phyloP scores from a whole-genome alignment of 2,888 invertebrate genomes.

The Psylliodes chrysocephalus region DNA sequence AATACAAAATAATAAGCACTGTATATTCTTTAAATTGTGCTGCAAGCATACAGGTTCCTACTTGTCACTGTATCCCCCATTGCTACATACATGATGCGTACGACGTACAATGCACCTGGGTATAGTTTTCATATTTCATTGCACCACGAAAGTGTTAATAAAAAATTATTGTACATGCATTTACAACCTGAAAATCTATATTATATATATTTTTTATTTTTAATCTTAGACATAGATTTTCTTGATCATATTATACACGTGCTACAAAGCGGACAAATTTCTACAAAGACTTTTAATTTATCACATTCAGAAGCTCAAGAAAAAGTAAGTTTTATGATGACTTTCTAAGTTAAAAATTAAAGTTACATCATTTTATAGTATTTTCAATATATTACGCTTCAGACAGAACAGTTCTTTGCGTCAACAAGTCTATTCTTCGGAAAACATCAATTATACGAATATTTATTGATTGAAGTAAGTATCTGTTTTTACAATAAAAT shows the following conservation, averaged over 20 bases:
- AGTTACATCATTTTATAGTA: constrained; percentile 61
- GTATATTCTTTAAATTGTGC: too few relatives aligned
- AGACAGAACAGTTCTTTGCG: constrained; percentile 66
- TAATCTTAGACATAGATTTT: constrained; percentile 52
- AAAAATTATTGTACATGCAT: background rate
- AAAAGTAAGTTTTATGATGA: constrained; percentile 47
- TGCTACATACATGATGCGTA: too few relatives aligned
- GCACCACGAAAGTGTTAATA: background rate
- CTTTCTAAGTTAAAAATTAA: constrained; percentile 8
- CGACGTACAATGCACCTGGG: too few relatives aligned
- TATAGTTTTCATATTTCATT: background rate
- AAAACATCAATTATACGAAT: constrained; percentile 68
- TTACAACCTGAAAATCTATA: too few relatives aligned
- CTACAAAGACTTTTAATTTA: constrained; percentile 57
- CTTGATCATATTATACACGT: constrained; percentile 49
- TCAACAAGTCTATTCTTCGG: constrained; percentile 69
- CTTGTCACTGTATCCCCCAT: too few relatives aligned
- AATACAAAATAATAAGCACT: too few relatives aligned
- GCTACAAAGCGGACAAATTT: constrained; percentile 52
- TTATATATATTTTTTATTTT: background rate
- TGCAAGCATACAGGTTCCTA: too few relatives aligned
- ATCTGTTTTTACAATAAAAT: too few relatives aligned
- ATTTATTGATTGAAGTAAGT: constrained; percentile 67
- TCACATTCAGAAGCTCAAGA: constrained; percentile 56
- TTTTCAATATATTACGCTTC: constrained; percentile 65